phyloP scores from a whole-genome alignment of 2,888 invertebrate species.

The Caenorhabditis sinica region DNA sequence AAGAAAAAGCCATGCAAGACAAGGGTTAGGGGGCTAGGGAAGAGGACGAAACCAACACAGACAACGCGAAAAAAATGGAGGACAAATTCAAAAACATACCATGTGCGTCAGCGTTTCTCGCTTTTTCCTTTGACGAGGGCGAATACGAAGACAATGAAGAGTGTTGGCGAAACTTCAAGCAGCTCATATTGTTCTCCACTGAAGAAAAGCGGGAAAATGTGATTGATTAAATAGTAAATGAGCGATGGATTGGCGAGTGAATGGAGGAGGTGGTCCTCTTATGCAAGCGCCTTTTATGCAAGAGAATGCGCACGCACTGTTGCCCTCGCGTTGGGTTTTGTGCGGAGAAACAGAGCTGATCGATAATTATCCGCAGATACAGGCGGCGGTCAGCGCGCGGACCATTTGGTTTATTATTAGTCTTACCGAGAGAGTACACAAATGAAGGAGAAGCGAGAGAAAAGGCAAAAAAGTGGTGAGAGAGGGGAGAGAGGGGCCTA shows the following conservation, averaged over 20 bases:
- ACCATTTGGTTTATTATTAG: conserved; percentile 25
- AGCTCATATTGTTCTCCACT: not conserved
- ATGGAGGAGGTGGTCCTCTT: conserved; percentile 2
- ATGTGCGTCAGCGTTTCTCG: conserved; percentile 28
- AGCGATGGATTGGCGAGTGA: not conserved
- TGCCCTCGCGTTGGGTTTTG: not conserved
- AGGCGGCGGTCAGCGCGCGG: not conserved
- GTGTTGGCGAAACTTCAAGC: not conserved
- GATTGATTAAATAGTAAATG: not conserved
- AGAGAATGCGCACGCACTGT: not conserved
- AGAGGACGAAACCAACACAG: not conserved
- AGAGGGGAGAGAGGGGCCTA: not conserved
- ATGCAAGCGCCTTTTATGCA: not conserved
- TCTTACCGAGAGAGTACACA: not conserved
- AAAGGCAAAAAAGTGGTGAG: not conserved
- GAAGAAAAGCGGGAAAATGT: not conserved
- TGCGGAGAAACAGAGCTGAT: not conserved
- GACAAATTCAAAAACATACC: conserved; percentile 35
- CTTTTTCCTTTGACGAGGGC: conserved; percentile 2
- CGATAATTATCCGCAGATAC: not conserved
- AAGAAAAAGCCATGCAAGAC: not conserved
- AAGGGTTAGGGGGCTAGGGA: not conserved
- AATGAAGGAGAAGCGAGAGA: conserved; percentile 1
- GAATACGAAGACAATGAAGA: not conserved
- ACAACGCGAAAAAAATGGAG: not conserved